Evolutionary conservation across 2,888 invertebrate genomes (phyloP), one percentile per base, ranked within the genome.

Genomic region (Drosophila planitibia): DNA sequence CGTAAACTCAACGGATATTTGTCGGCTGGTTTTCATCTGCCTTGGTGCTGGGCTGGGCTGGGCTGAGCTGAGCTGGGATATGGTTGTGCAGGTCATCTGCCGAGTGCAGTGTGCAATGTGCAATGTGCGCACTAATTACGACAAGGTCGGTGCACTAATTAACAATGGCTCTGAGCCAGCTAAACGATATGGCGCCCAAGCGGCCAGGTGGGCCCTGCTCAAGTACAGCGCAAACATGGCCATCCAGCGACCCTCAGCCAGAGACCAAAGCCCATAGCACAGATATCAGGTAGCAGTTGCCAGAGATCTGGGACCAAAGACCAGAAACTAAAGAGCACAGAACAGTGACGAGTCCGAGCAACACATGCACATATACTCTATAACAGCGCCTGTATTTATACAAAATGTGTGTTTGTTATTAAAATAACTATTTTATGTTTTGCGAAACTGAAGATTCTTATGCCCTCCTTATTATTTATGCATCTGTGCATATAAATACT

Each of bases 101-200:
- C 41, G 65, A 47, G 47, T 47, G 49, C 55, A 16, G 22, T 25
- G 30, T 49, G 72, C 77, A 66, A 52, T 74, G 25, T 85, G 85
- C 83, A 85, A 65, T 77, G 74, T 67, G 88, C 80, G 79, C 82
- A 87, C 88, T 89, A 85, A 85, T 85, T 85, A 87, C 82, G 74
- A 78, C 85, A 85, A 89, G 90, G 85, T 84, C 90, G 82, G 70
- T 89, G 85, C 79, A 87, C 90, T 85, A 85, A 85, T 87, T 89
- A 85, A 85, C 88, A 85, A 89, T 89, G 74, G 85, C 90, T 89
- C 84, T 87, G 75, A 85, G 90, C 82, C 88, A 78, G 83, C 81
- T 85, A 80, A 84, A 72, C 88, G 88, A 75, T 82, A 82, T 71
- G 82, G 32, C 70, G 79, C 68, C 69, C 57, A 44, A 58, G 62